phyloP scores from a whole-genome alignment of 1,140 invertebrate genomes.

The Anoplophora glabripennis region DNA sequence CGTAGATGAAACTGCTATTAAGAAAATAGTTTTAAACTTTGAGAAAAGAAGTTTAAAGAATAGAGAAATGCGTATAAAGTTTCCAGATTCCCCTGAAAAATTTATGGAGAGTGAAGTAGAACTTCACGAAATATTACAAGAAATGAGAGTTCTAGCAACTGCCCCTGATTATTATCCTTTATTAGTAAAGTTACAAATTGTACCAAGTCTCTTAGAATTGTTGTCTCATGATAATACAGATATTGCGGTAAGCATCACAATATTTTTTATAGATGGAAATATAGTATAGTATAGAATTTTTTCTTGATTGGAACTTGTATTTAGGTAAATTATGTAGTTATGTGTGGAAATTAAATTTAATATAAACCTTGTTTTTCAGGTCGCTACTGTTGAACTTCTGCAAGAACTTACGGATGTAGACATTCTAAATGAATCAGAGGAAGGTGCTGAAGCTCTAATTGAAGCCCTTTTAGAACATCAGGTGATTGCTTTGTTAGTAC shows the following conservation, averaged over 20 bases:
- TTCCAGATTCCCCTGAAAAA: slow-evolving; percentile 94
- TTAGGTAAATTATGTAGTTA: background rate
- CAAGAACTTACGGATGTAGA: slow-evolving; percentile 97
- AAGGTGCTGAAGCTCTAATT: slow-evolving; percentile 75
- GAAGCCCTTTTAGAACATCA: slow-evolving; percentile 83
- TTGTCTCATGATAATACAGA: slow-evolving; percentile 97
- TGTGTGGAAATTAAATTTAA: background rate
- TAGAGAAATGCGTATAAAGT: slow-evolving; percentile 98
- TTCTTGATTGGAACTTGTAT: background rate
- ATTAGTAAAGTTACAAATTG: slow-evolving; percentile 82
- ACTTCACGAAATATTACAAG: slow-evolving; percentile 59
- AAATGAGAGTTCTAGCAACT: slow-evolving; percentile 91
- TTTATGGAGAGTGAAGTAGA: slow-evolving; percentile 98
- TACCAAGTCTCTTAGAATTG: slow-evolving; percentile 89
- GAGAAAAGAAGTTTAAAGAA: slow-evolving; percentile 94
- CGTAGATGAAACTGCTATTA: slow-evolving; percentile 83
- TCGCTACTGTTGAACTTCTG: slow-evolving; percentile 45
- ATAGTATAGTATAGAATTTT: background rate
- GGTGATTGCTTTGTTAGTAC: slow-evolving; percentile 85
- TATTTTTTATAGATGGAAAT: background rate
- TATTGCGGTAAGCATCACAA: slow-evolving; percentile 62
- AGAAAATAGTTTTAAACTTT: slow-evolving; percentile 86
- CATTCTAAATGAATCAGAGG: slow-evolving; percentile 86
- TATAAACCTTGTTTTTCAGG: slow-evolving; percentile 25
- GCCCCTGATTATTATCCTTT: slow-evolving; percentile 93